Evolutionary conservation across 2,888 invertebrate genomes (phyloP), one percentile per base, ranked within the genome.

Genomic region (Acrobasis suavella): DNA sequence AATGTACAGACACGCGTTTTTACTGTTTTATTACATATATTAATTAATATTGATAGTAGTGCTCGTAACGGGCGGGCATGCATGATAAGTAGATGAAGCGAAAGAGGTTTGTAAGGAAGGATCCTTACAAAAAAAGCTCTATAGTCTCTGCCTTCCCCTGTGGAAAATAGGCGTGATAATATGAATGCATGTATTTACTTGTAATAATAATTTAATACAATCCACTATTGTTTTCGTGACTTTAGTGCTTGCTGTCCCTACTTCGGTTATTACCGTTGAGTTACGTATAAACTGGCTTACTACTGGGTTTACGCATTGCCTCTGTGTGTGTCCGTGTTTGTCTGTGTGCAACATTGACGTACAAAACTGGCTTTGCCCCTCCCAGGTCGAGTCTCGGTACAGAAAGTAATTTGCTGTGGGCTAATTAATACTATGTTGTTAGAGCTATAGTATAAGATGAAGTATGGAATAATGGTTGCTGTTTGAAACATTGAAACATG

Each of bases 251-350:
- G 83, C 80, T 76, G 75, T 78, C 89, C 58, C 74, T 91, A 89
- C 87, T 72, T 79, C 80, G 83, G 89, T 91, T 86, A 90, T 89
- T 87, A 90, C 87, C 86, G 89, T 90, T 89, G 87, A 83, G 86
- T 89, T 89, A 87, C 89, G 86, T 89, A 86, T 84, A 86, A 89
- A 87, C 89, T 87, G 86, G 90, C 82, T 77, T 73, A 82, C 90
- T 85, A 86, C 91, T 85, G 90, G 90, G 80, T 80, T 90, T 91
- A 91, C 91, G 89, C 91, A 71, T 1, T 73, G 72, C 62, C 37
- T 38, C 32, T 79, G 90, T 90, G 83, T 81, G 86, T 56, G 84
- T 77, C 70, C 38, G 58, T 58, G 42, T 62, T 60, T 62, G 50
- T 60, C 67, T 64, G 63, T 64, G 71, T 71, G 66, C 64, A 69